These are phyloP conservation scores for Nanorana parkeri DNA, from an alignment of 2,113 vertebrate genomes.

Conservation along the genomic window DNA sequence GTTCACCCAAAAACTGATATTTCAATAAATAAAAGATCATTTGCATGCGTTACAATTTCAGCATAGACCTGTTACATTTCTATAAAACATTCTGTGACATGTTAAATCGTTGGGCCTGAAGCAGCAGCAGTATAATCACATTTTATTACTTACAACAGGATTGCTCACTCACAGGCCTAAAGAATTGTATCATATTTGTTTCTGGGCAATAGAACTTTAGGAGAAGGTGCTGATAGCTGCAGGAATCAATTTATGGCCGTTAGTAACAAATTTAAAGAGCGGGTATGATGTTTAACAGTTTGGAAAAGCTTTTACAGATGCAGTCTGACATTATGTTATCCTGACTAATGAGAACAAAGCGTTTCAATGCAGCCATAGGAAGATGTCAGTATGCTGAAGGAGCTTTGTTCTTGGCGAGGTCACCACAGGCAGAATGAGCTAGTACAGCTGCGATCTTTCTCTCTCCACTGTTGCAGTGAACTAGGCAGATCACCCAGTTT, in stretches of 20 bases:
- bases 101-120: neutral
- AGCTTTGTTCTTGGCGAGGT: neutral
- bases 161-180: neutral
- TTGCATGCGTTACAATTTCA: neutral
- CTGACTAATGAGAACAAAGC: conserved; percentile 12
- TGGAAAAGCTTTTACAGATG: conserved; percentile 11
- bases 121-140: neutral
- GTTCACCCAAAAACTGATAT: too few species aligned
- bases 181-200: neutral
- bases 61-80: neutral
- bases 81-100: neutral
- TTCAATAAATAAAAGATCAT: neutral
- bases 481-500: too few species aligned
- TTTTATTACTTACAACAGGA: neutral
- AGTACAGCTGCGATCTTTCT: neutral
- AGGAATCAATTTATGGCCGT: conserved; percentile 17
- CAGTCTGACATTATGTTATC: conserved; percentile 21
- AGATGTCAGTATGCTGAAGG: neutral
- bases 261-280: neutral
- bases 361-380: neutral
- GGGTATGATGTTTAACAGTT: conserved; percentile 23
- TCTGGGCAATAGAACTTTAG: conserved; percentile 35
- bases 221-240: neutral
- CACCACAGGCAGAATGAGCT: neutral
- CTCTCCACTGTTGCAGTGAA: neutral